phyloP scores from a whole-genome alignment of 2,888 invertebrate species.

The Athripsodes cinereus region DNA sequence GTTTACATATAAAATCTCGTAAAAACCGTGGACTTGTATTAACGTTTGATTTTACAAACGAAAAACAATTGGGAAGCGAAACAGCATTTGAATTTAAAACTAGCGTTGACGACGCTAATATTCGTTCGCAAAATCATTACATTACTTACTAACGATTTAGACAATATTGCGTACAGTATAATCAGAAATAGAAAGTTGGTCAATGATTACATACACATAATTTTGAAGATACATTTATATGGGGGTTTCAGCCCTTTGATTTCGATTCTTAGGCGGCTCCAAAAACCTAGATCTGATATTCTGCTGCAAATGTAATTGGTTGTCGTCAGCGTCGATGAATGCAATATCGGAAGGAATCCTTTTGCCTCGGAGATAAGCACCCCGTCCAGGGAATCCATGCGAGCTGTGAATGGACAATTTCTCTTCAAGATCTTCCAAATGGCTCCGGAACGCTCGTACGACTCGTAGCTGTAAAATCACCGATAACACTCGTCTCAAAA shows the following conservation, averaged over 20 bases:
- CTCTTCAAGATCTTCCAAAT: slow-evolving; percentile 99
- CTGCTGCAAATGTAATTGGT: slow-evolving; percentile 34
- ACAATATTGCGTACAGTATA: too few species aligned
- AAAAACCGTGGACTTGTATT: too few species aligned
- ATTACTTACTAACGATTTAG: too few species aligned
- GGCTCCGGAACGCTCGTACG: slow-evolving; percentile 99
- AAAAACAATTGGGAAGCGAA: too few species aligned
- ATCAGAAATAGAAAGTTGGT: too few species aligned
- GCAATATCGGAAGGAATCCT: slow-evolving; percentile 78
- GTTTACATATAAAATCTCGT: too few species aligned
- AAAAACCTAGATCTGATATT: slow-evolving; percentile 32
- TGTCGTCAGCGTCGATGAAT: slow-evolving; percentile 69
- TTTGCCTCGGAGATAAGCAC: slow-evolving; percentile 57
- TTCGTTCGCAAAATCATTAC: too few species aligned
- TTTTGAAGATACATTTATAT: too few species aligned
- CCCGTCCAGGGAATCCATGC: slow-evolving; percentile 86
- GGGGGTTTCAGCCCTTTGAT: slow-evolving; percentile 28
- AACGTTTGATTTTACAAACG: too few species aligned
- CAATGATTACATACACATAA: too few species aligned
- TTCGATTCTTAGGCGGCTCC: slow-evolving; percentile 40
- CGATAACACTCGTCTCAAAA: not conserved
- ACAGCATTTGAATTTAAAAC: too few species aligned
- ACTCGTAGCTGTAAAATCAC: slow-evolving; percentile 93
- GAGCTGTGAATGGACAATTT: slow-evolving; percentile 97
- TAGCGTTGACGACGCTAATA: too few species aligned